phyloP scores from a whole-genome alignment of 2,888 invertebrate genomes.

The Drosophila setosimentum region DNA sequence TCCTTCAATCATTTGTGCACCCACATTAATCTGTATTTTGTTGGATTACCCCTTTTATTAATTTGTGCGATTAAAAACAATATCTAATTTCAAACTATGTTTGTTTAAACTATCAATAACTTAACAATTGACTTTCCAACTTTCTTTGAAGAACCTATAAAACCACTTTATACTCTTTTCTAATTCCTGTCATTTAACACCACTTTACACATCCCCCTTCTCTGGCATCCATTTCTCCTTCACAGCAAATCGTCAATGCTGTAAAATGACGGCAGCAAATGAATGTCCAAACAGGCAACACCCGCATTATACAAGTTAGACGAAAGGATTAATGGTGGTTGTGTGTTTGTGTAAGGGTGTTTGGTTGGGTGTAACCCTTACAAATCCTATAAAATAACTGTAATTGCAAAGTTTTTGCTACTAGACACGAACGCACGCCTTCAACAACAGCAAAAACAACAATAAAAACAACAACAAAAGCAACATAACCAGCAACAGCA shows the following conservation, averaged over 20 bases:
- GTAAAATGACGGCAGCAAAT: conserved; percentile 67
- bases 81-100: neutral
- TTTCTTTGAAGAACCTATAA: conserved; percentile 10
- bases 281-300: conserved; percentile 71
- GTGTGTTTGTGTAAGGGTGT: neutral
- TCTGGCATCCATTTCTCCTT: conserved; percentile 14
- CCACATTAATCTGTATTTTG: neutral
- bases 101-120: conserved; percentile 1
- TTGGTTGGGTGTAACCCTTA: conserved; percentile 45
- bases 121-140: conserved; percentile 14
- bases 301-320: conserved; percentile 21
- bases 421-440: conserved; percentile 68
- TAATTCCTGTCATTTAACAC: conserved; percentile 57
- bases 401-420: conserved; percentile 80
- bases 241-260: conserved; percentile 52
- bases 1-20: neutral
- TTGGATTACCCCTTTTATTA: neutral
- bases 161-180: conserved; percentile 26
- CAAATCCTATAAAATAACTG: conserved; percentile 81
- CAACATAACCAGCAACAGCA: conserved; percentile 16
- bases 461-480: conserved; percentile 34
- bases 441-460: conserved; percentile 38
- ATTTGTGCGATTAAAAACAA: neutral
- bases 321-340: neutral
- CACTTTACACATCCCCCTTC: conserved; percentile 43